Percentiles rank a stretch among this genome's conserved stretches.
phyloP scores from a whole-genome alignment of 2,113 vertebrate species.

The Parus major region DNA sequence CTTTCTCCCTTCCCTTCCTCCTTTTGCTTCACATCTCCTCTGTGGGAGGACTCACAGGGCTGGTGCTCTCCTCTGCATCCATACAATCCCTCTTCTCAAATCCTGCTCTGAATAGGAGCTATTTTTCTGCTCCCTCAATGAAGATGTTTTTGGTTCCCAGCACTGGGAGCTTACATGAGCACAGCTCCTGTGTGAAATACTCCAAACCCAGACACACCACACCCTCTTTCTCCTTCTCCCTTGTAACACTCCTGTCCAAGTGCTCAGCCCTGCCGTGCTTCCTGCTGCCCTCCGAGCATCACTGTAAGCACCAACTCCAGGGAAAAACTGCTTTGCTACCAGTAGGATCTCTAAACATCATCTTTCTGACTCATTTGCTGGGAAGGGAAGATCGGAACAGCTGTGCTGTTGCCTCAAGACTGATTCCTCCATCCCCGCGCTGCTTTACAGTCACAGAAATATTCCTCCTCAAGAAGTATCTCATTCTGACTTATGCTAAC shows the following conservation, averaged over 20 bases:
- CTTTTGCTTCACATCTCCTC: not conserved
- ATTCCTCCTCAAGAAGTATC: not conserved
- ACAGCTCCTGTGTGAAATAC: not conserved
- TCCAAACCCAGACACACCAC: not conserved
- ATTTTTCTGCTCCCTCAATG: not conserved
- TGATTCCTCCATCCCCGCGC: not conserved
- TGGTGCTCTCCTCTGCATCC: not conserved
- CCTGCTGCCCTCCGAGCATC: not conserved
- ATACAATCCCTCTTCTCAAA: not conserved
- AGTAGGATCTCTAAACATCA: not conserved
- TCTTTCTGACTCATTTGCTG: constrained; percentile 12
- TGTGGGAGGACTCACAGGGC: not conserved
- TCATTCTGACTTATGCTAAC: constrained; percentile 19
- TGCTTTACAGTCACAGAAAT: not conserved
- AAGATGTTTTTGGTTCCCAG: not conserved
- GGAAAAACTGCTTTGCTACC: not conserved
- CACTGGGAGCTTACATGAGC: not conserved
- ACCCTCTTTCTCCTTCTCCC: not conserved
- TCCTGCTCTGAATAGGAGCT: not conserved
- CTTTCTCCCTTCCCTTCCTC: not conserved
- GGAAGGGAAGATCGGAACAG: constrained; percentile 21
- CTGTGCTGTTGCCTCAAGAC: not conserved
- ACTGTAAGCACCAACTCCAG: not conserved
- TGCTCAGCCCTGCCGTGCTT: not conserved
- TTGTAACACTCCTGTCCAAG: not conserved